A percentile compares a stretch with the other conserved stretches of the same genome.
phyloP scores from a whole-genome alignment of 2,113 vertebrate species.

The Cyprinodon tularosa region DNA sequence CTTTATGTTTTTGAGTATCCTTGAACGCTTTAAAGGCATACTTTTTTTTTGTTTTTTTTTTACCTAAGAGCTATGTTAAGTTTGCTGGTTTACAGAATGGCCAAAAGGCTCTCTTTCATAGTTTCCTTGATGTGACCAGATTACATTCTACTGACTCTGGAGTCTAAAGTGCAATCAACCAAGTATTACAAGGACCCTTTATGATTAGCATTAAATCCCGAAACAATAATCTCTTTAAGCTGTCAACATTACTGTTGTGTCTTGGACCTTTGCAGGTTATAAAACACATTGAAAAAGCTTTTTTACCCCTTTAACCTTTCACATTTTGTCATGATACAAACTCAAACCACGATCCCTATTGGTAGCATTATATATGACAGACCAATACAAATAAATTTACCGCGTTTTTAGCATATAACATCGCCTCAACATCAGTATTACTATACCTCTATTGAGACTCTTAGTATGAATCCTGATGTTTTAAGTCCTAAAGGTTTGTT shows the following conservation, averaged over 20 bases:
- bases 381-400: no score
- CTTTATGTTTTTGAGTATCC: not conserved
- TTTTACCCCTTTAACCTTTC: not conserved
- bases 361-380: not conserved
- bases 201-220: conserved; percentile 71
- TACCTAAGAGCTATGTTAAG: not conserved
- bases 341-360: not conserved
- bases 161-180: conserved; percentile 58
- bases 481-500: not conserved
- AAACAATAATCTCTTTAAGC: conserved; percentile 75
- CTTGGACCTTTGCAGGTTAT: conserved; percentile 32
- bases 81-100: not conserved
- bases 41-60: not conserved
- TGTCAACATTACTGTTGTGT: conserved; percentile 42
- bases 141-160: conserved; percentile 31
- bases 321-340: not conserved
- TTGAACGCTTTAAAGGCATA: not conserved
- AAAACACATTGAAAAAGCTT: not conserved
- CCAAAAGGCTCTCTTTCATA: conserved; percentile 12
- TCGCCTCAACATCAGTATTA: not conserved
- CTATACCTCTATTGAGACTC: not conserved
- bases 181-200: conserved; percentile 56
- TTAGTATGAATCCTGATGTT: not conserved
- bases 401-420: no score
- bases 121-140: conserved; percentile 10